Conservation (phyloP, 2,113 vertebrate genomes). For the Cyanistes caeruleus region DNA sequence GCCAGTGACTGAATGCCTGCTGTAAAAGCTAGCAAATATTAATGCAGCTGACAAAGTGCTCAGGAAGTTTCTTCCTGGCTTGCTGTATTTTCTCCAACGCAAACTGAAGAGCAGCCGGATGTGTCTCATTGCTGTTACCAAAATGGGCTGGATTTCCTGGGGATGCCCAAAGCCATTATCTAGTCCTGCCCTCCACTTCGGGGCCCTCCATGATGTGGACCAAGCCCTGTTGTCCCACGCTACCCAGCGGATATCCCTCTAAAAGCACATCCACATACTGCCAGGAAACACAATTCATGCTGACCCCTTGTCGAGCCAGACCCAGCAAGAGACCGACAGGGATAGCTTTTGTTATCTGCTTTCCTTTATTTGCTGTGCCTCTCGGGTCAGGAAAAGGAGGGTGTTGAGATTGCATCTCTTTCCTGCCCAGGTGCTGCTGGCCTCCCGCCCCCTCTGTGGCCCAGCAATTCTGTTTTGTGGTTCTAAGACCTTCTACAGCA, state of each 20-base stretch:
- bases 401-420: neutral
- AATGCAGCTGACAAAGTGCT: neutral
- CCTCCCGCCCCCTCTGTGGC: neutral
- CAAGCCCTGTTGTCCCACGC: neutral
- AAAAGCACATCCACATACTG: neutral
- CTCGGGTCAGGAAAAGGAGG: neutral
- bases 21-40: neutral
- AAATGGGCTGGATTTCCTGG: neutral
- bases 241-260: neutral
- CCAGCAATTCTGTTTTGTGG: neutral
- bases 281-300: slow-evolving; percentile 29
- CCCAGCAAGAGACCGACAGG: fast-evolving
- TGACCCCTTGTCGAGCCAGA: neutral
- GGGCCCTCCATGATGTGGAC: fast-evolving
- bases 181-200: fast-evolving
- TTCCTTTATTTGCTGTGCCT: neutral
- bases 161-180: neutral
- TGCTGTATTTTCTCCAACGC: neutral
- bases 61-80: neutral
- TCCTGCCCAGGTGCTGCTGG: slow-evolving; percentile 44
- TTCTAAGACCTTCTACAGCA: neutral
- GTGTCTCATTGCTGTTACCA: neutral
- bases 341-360: neutral
- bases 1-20: neutral
- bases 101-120: neutral